Base-by-base conservation (phyloP, 2,888 invertebrate species). In the Pegoplata infirma region DNA sequence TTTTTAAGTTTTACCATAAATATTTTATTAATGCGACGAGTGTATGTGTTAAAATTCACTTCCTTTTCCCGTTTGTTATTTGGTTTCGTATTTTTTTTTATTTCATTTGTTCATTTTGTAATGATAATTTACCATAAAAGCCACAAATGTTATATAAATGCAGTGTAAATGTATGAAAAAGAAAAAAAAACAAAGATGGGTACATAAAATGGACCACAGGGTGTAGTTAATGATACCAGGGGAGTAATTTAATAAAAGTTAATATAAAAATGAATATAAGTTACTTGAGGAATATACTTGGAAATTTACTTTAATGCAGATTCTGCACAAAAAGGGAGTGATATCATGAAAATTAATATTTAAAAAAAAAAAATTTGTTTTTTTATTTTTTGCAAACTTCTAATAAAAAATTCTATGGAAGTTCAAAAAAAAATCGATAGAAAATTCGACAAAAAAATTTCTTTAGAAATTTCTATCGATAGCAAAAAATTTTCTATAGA, bases 101-200 rank as follows among this genome's bases (percentile, higher is more conserved):
- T 67, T 67, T 77, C 58, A 53, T 73, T 56, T 16, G 25, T 47
- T 55, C 36, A 56, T 79, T 75, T 69, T 53, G 58, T 64, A 75
- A 75, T 82, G 83, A 85, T 86, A 86, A 86, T 87, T 85, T 83
- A 85, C 85, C 86, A 82, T 84, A 85, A 85, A 84, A 85, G 82
- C 86, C 86, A 82, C 86, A 87, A 87, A 86, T 86, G 86, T 85
- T 83, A 82, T 83, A 85, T 84, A 85, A 86, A 86, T 86, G 84
- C 84, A 85, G 83, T 86, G 85, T 44, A 69, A 78, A 40, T 40
- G n/a, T 76, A 28, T 64, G 16, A 14, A n/a, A n/a, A n/a, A 14
- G 6, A 19, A 28, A 16, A 14, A 3, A 12, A 16, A 14, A 12
- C n/a, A n/a, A 8, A 8, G 7, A 14, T 8, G 10, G 12, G 23